Evolutionary conservation across 2,797 vertebrate species (phyloP).

Genomic region (Heliangelus exortis): DNA sequence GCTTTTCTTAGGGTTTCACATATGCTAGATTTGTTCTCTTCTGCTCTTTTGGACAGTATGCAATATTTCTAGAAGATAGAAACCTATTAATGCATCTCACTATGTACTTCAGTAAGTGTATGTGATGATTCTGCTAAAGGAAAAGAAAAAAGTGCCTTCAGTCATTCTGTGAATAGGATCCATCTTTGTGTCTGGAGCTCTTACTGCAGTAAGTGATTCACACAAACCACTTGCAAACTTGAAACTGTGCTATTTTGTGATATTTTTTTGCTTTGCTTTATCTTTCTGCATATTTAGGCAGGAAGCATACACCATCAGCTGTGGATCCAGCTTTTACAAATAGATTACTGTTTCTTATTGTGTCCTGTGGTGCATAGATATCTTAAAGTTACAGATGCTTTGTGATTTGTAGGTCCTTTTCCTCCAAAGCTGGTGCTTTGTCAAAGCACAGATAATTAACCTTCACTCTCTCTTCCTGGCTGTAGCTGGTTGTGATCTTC

Average conservation of each 20-base stretch:
- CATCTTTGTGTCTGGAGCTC: neutral
- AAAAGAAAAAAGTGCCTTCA: neutral
- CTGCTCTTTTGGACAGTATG: neutral
- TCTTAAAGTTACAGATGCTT: neutral
- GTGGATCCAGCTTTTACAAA: neutral
- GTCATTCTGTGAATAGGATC: neutral
- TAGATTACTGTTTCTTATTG: neutral
- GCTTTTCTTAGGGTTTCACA: neutral
- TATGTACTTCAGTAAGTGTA: neutral
- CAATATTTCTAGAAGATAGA: neutral
- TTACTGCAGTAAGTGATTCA: neutral
- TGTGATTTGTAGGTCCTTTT: neutral
- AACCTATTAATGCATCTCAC: neutral
- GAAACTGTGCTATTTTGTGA: neutral
- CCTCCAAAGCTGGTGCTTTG: neutral
- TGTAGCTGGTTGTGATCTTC: neutral
- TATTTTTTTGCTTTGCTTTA: neutral
- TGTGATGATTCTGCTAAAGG: neutral
- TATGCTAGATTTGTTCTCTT: neutral
- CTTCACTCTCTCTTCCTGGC: neutral
- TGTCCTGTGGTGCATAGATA: neutral
- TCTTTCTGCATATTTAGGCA: neutral
- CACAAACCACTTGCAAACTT: neutral
- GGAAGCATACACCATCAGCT: neutral
- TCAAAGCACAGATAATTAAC: neutral